A percentile compares a stretch with the other conserved stretches of the same genome.
These are phyloP conservation scores for Atlantisia rogersi DNA, from an alignment of 2,113 vertebrate species.

Conservation along the genomic window DNA sequence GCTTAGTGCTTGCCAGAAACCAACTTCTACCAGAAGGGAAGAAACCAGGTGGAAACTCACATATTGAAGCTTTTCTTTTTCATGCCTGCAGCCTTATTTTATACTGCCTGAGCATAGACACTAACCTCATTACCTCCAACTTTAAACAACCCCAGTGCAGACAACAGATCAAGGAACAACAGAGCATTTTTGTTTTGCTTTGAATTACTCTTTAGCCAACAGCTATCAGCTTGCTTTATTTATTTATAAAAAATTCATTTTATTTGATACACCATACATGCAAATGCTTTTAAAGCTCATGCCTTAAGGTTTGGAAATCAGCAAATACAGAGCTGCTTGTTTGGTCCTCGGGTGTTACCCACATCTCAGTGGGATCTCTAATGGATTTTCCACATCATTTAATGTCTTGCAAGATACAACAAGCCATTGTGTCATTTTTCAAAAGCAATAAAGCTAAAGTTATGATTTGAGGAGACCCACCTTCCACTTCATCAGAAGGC, in stretches of 20 bases:
- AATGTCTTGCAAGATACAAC: not conserved
- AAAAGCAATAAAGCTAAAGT: conserved; percentile 40
- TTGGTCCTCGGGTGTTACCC: conserved; percentile 1
- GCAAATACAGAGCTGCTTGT: not conserved
- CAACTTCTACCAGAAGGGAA: not conserved
- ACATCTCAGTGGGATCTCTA: conserved; percentile 49
- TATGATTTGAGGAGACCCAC: not conserved
- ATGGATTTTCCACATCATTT: conserved; percentile 64
- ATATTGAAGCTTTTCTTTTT: not conserved
- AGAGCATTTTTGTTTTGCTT: not conserved
- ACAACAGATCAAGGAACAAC: not conserved
- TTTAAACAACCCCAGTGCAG: not conserved
- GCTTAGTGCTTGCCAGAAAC: not conserved
- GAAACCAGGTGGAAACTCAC: not conserved
- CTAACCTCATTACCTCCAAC: not conserved
- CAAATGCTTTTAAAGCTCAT: not conserved
- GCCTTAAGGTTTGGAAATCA: conserved; percentile 18
- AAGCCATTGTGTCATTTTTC: conserved; percentile 12
- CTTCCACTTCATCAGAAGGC: not conserved
- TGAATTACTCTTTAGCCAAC: not conserved
- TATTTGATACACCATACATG: not conserved
- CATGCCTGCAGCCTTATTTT: not conserved
- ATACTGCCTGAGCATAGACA: not conserved
- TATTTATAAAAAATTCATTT: not conserved
- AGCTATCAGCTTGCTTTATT: not conserved